A percentile compares a stretch with the other conserved stretches of the same genome.
phyloP scores from a whole-genome alignment of 2,888 invertebrate genomes.

The Acanthoscelides obtectus region DNA sequence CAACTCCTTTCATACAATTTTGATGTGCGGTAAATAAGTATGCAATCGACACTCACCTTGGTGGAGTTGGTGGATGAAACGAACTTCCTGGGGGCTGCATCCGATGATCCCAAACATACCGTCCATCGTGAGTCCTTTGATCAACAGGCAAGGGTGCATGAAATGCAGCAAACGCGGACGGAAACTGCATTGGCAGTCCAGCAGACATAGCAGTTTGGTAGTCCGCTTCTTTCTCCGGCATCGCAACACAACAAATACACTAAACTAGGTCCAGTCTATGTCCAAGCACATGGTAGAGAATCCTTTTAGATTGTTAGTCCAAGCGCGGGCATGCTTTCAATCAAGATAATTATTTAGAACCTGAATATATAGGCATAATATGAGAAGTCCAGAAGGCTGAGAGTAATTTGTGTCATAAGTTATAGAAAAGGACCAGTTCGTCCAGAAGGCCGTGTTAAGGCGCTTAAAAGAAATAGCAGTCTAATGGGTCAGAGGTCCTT shows the following conservation, averaged over 20 bases:
- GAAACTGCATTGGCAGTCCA: constrained; percentile 46
- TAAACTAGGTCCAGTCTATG: neutral
- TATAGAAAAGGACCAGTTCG: no score
- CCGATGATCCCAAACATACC: constrained; percentile 46
- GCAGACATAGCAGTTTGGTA: constrained; percentile 46
- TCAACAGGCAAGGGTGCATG: constrained; percentile 58
- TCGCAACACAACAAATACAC: constrained; percentile 23
- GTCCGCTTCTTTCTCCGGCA: constrained; percentile 47
- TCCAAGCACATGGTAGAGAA: neutral
- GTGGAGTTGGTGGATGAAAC: constrained; percentile 39
- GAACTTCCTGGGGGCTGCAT: constrained; percentile 42
- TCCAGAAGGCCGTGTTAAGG: neutral
- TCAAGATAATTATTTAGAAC: no score
- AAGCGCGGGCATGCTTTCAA: neutral
- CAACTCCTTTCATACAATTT: no score
- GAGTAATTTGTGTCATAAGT: no score
- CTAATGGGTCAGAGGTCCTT: neutral
- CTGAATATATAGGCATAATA: no score
- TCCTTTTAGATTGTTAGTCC: neutral
- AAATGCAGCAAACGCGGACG: constrained; percentile 53
- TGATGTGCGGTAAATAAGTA: no score
- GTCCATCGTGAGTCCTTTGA: constrained; percentile 50
- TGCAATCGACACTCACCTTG: constrained; percentile 16
- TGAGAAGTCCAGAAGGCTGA: no score
- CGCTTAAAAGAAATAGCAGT: neutral